A percentile compares a stretch with the other conserved stretches of the same genome.
Evolutionary conservation across 2,888 invertebrate genomes (phyloP).

Genomic region (Theristus sp.): DNA sequence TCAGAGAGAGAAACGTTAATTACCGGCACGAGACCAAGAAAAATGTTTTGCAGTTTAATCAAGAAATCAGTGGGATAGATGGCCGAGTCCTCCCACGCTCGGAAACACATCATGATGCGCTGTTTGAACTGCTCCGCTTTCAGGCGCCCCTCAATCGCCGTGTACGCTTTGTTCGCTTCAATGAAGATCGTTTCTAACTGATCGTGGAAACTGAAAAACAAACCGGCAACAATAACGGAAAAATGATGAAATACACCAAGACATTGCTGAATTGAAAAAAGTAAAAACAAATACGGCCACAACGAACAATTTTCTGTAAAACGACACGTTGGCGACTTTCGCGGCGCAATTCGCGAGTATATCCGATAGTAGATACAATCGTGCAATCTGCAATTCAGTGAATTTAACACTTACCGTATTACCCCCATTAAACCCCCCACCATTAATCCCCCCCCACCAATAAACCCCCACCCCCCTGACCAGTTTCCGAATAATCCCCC

Average conservation of each 20-base stretch:
- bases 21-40: conserved; percentile 50
- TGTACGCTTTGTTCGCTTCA: conserved; percentile 50
- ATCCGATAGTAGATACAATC: conserved; percentile 85
- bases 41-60: conserved; percentile 64
- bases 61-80: conserved; percentile 84
- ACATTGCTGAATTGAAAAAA: background rate
- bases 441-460: no score
- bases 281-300: background rate
- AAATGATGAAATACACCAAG: background rate
- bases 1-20: background rate
- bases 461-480: no score
- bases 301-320: conserved; percentile 44
- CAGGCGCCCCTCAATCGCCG: conserved; percentile 52
- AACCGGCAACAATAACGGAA: background rate
- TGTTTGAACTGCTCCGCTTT: conserved; percentile 87
- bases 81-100: conserved; percentile 90
- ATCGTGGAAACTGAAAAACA: background rate
- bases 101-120: conserved; percentile 55
- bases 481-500: no score
- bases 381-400: conserved; percentile 39
- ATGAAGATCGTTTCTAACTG: conserved; percentile 41
- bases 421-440: no score
- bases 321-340: conserved; percentile 84
- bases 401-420: no score
- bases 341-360: conserved; percentile 89